Base-by-base conservation (phyloP, 2,888 invertebrate species). In the Coelopa pilipes region DNA sequence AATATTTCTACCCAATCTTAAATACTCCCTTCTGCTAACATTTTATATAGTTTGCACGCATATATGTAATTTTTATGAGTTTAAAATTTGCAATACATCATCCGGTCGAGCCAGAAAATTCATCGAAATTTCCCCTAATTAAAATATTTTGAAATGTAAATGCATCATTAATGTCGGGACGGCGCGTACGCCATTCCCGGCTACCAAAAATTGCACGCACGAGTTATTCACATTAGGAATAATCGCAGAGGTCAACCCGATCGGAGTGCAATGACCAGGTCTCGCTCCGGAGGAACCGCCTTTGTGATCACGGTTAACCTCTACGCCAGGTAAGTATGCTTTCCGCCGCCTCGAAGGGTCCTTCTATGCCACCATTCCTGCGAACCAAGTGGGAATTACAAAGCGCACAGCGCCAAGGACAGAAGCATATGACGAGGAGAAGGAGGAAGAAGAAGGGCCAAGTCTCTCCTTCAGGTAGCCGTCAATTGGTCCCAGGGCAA, bases 221-320 rank as follows among this genome's bases (percentile, higher is more conserved):
- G 92, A 92, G 91, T 91, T 91, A 91, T 90, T 91, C 91, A 89
- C 91, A 90, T 92, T 92, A 91, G 92, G 91, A 90, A 89, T 90
- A 91, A 91, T 92, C 92, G 92, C 92, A 91, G 90, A 90, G 90
- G 91, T 92, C 92, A 93, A 90, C 92, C 90, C 90, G 88, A 89
- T 90, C 92, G 89, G 83, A 89, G 92, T 93, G 92, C 92, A 92
- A 93, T 85, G 85, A 76, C 80, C 82, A 80, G 82, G 84, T 80
- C 85, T 85, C 85, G 78, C 85, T 83, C 84, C 82, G 84, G 83
- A 81, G 84, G 83, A 84, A 83, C 83, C 84, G 84, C 84, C 84
- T 84, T 84, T 77, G 76, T 84, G 84, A 84, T 84, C 84, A 84
- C 83, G 84, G 84, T 80, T 83, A 81, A 82, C 85, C 85, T 82